Evolutionary conservation across 2,113 vertebrate species (phyloP), one percentile per base, ranked within the genome.

Genomic region (Loxodonta africana): DNA sequence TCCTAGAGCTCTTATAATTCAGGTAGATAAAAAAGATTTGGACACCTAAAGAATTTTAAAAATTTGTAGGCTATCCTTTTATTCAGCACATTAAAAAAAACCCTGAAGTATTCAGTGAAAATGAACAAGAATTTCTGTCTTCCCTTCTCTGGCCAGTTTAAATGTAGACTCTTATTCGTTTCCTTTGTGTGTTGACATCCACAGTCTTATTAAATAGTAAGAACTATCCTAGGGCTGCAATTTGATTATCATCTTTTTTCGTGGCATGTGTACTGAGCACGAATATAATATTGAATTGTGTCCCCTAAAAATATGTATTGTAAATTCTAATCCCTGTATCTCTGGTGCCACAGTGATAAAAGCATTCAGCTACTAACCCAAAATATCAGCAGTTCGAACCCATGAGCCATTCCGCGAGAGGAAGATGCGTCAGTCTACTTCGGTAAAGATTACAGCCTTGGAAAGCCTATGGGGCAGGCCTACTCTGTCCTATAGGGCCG

Each of bases 131-230:
- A 76, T 67, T 65, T 83, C 17, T 30, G 0, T 33, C 20, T 37
- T 46, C 83, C 41, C 11, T 20, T 65, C 78, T 53, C 37, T 83
- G 60, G 5, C 44, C 18, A 41, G 17, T 67, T 95, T 83, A 85
- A 82, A 85, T 4, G 73, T 95, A 33, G 30, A 48, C 53, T 85
- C 21, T 82, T 10, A 37, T 90, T 97, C 88, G 67, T 95, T 97
- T 95, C 96, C 97, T 60, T 84, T 44, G 92, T 96, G 81, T 98
- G 46, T 88, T 97, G 85, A 90, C 89, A 95, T 88, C 94, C 85
- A 90, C 89, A 95, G 77, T 78, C 76, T 97, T 97, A 71, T 67
- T 94, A 95, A 90, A 77, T 86, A 97, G 80, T 95, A 98, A 97
- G 94, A 97, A 83, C 69, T 97, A 95, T 91, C 15, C 0, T 0